phyloP scores from a whole-genome alignment of 2,888 invertebrate genomes.

The Campoplex nolae region DNA sequence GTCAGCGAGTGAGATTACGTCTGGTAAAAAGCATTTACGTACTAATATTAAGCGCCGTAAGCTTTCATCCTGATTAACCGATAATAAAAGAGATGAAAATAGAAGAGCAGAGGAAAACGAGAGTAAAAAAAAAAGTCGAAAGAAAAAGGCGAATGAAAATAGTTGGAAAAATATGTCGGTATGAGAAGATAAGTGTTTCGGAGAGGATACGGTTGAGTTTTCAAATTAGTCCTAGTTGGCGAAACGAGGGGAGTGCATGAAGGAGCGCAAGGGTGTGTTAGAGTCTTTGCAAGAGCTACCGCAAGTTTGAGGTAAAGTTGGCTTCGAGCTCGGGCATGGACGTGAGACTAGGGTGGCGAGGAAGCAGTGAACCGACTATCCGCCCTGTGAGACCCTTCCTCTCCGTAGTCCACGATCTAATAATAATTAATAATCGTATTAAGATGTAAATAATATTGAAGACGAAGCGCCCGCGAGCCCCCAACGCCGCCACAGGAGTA shows the following conservation, averaged over 20 bases:
- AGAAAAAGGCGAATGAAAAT: conserved; percentile 20
- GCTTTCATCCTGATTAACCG: conserved; percentile 44
- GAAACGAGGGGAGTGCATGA: conserved; percentile 36
- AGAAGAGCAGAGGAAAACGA: neutral
- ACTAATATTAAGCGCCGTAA: conserved; percentile 39
- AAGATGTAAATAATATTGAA: conserved; percentile 28
- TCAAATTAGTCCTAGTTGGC: conserved; percentile 60
- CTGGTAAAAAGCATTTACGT: conserved; percentile 68
- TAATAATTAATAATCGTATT: conserved; percentile 56
- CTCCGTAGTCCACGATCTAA: neutral
- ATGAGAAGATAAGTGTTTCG: neutral
- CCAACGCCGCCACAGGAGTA: neutral
- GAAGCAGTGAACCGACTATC: conserved; percentile 27
- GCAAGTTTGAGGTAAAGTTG: conserved; percentile 53
- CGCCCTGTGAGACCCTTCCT: conserved; percentile 30
- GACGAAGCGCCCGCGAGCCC: neutral
- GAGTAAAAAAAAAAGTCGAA: conserved; percentile 6
- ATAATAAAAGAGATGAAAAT: conserved; percentile 13
- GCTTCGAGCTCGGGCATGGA: conserved; percentile 24
- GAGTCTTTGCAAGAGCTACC: conserved; percentile 24
- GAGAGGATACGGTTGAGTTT: conserved; percentile 50
- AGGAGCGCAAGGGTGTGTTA: conserved; percentile 47
- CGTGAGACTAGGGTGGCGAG: neutral
- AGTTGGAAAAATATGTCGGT: conserved; percentile 15
- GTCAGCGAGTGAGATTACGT: conserved; percentile 64